These are phyloP conservation scores for Lontra canadensis DNA, from an alignment of 2,113 vertebrate species.

Conservation along the genomic window DNA sequence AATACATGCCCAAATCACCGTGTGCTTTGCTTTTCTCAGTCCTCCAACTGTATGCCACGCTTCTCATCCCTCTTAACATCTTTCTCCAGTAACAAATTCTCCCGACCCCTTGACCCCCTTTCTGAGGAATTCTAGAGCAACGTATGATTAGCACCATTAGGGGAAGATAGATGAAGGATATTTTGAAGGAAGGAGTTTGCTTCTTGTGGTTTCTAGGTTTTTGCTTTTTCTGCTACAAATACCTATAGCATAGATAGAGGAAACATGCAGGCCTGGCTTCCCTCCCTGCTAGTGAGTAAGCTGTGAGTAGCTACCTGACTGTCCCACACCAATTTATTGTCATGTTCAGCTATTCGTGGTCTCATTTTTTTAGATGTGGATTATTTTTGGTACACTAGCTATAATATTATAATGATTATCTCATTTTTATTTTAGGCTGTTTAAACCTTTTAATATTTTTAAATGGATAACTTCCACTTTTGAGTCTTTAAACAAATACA, in stretches of 20 bases:
- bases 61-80: not conserved
- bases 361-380: not conserved
- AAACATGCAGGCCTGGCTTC: not conserved
- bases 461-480: not conserved
- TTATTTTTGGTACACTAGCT: not conserved
- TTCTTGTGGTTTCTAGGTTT: slow-evolving; percentile 6
- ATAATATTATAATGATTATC: not conserved
- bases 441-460: slow-evolving; percentile 7
- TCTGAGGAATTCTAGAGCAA: not conserved
- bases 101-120: not conserved
- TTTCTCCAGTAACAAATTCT: not conserved
- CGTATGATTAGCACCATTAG: not conserved
- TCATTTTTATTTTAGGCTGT: slow-evolving; percentile 18
- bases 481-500: slow-evolving; percentile 35
- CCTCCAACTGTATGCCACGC: not conserved
- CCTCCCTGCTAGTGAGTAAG: not conserved
- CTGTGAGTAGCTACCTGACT: not conserved
- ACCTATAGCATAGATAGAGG: not conserved
- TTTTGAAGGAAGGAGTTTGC: not conserved
- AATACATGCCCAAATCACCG: not conserved
- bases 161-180: not conserved
- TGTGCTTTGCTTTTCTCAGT: not conserved
- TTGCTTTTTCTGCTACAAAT: not conserved
- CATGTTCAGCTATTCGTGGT: not conserved
- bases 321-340: not conserved